Conservation (phyloP, 2,113 vertebrate species). For the Cranoglanis bouderius region DNA sequence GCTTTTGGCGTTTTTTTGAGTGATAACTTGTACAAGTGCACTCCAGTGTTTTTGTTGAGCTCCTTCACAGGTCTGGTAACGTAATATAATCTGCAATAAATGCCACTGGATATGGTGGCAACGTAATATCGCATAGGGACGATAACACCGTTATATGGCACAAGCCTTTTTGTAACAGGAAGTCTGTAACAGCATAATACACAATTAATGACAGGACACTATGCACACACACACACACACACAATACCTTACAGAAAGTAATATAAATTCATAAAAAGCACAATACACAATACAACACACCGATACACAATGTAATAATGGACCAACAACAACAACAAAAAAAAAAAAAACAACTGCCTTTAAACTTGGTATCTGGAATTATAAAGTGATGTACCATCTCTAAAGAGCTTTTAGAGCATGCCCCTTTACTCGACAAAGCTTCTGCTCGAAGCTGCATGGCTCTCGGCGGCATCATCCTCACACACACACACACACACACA, state of each 20-base stretch:
- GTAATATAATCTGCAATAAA: background rate
- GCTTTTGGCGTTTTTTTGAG: background rate
- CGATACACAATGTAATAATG: background rate
- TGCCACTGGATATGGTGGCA: background rate
- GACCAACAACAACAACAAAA: background rate
- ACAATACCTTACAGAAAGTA: background rate
- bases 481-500: too few species aligned
- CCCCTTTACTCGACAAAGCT: constrained; percentile 20
- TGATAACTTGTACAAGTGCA: background rate
- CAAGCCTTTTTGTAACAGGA: background rate
- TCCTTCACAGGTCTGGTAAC: background rate
- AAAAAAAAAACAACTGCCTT: background rate
- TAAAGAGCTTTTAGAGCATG: constrained; percentile 11
- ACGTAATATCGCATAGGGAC: background rate
- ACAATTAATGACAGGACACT: background rate
- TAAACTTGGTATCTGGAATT: background rate
- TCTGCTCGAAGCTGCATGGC: constrained; percentile 21
- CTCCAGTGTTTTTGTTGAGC: background rate
- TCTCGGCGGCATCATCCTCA: constrained; percentile 37
- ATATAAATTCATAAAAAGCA: background rate
- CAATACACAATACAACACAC: background rate
- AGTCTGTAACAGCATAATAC: background rate
- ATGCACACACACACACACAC: background rate
- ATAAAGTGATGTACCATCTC: background rate
- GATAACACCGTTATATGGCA: background rate